phyloP scores from a whole-genome alignment of 2,888 invertebrate genomes.

The Drosophila lacicola region DNA sequence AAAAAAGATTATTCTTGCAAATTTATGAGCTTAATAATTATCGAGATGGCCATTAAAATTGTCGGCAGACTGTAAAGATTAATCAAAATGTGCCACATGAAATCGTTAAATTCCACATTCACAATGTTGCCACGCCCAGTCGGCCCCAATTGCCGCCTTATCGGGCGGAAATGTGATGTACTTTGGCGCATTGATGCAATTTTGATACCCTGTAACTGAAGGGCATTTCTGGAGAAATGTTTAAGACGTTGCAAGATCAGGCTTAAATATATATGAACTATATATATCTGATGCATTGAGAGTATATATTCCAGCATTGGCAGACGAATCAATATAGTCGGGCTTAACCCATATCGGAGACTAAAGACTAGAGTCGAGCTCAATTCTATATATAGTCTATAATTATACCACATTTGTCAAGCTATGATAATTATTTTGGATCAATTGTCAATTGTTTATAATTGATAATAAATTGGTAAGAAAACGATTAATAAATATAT shows the following conservation, averaged over 20 bases:
- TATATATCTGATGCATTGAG: not conserved
- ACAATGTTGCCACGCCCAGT: not conserved
- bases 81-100: slow-evolving; percentile 66
- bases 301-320: no score
- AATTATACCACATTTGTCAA: no score
- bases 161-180: slow-evolving; percentile 34
- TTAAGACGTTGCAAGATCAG: no score
- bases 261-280: not conserved
- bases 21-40: slow-evolving; percentile 53
- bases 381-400: no score
- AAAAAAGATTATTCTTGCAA: slow-evolving; percentile 20
- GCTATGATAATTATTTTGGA: no score
- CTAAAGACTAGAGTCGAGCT: no score
- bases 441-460: no score
- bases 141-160: slow-evolving; percentile 32
- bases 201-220: slow-evolving; percentile 27
- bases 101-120: slow-evolving; percentile 43
- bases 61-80: slow-evolving; percentile 50
- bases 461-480: no score
- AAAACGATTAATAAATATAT: no score
- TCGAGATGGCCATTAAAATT: slow-evolving; percentile 45
- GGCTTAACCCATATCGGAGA: no score
- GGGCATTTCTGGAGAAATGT: no score
- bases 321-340: no score
- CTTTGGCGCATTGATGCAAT: slow-evolving; percentile 29